Conservation (phyloP, 2,113 vertebrate species). For the Trichechus manatus region DNA sequence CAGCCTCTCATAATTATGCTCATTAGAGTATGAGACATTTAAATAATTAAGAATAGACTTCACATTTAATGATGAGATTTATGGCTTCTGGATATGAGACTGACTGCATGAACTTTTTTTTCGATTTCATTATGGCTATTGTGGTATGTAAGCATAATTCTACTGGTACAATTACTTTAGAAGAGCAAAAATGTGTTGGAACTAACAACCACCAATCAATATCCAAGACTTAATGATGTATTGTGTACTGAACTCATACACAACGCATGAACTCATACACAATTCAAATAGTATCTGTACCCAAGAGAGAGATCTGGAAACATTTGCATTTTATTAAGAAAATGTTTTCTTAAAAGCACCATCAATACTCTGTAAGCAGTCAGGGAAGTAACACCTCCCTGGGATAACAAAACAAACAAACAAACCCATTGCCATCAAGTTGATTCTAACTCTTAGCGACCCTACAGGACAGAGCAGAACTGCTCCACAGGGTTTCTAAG, state of each 20-base stretch:
- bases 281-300: neutral
- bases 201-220: neutral
- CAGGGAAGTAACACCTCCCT: neutral
- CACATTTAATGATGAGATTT: conserved; percentile 33
- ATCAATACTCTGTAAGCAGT: neutral
- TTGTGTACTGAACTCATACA: neutral
- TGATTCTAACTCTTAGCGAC: too few species aligned
- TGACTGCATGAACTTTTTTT: neutral
- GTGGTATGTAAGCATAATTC: conserved; percentile 14
- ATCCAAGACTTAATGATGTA: conserved; percentile 35
- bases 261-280: neutral
- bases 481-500: too few species aligned
- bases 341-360: conserved; percentile 34
- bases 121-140: conserved; percentile 30
- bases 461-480: too few species aligned
- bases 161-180: conserved; percentile 51
- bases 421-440: too few species aligned
- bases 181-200: conserved; percentile 17
- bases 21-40: conserved; percentile 10
- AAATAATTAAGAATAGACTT: conserved; percentile 44
- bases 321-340: conserved; percentile 47
- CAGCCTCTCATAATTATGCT: neutral
- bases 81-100: neutral
- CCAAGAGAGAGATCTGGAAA: neutral
- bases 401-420: neutral